Conservation (phyloP, 2,113 vertebrate genomes). For the Fulmarus glacialis region DNA sequence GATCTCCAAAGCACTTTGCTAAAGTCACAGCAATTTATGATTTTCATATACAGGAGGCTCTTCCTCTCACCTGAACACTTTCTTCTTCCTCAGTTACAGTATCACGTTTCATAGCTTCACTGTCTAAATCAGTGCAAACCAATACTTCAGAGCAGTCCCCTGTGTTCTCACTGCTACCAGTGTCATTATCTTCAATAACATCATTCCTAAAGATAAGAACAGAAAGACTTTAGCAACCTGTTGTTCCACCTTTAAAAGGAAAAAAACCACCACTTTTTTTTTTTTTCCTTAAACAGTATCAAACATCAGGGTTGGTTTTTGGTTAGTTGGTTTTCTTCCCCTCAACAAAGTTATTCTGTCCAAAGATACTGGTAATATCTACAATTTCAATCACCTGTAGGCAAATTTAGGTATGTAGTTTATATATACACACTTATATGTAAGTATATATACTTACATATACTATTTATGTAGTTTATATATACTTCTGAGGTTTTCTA, state of each 20-base stretch:
- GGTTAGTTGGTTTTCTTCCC: not conserved
- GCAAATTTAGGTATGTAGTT: not conserved
- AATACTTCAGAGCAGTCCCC: slow-evolving; percentile 73
- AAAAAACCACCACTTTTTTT: not conserved
- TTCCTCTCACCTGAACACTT: slow-evolving; percentile 75
- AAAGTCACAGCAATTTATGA: not conserved
- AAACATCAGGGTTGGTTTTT: not conserved
- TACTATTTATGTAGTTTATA: not conserved
- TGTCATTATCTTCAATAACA: slow-evolving; percentile 75
- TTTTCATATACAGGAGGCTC: not conserved
- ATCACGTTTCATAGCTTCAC: slow-evolving; percentile 72
- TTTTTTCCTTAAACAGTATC: not conserved
- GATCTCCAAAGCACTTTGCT: not conserved
- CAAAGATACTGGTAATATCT: not conserved
- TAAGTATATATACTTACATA: no score
- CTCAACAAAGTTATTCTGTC: not conserved
- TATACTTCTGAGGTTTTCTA: not conserved
- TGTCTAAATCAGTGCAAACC: slow-evolving; percentile 71
- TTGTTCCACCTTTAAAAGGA: not conserved
- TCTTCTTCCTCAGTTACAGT: slow-evolving; percentile 74
- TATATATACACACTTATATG: not conserved
- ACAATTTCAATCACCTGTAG: not conserved
- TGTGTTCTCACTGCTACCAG: slow-evolving; percentile 68
- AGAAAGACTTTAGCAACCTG: not conserved
- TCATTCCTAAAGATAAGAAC: slow-evolving; percentile 67